Percentiles rank a stretch among this genome's conserved stretches.
phyloP scores from a whole-genome alignment of 2,888 invertebrate genomes.

The Vanessa cardui region DNA sequence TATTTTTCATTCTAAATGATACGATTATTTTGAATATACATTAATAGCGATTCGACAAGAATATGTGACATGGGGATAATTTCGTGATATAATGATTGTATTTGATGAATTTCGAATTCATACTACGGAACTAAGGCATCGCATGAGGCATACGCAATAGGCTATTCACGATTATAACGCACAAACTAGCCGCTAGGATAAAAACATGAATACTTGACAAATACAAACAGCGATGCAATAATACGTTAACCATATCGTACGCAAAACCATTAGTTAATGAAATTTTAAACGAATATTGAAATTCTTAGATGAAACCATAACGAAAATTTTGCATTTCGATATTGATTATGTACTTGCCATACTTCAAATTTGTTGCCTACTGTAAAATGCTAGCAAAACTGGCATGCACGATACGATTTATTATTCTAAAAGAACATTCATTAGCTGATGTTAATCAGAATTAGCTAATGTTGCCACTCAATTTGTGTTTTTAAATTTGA shows the following conservation, averaged over 20 bases:
- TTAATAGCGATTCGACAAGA: neutral
- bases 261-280: conserved; percentile 11
- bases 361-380: neutral
- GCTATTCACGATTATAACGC: conserved; percentile 11
- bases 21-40: neutral
- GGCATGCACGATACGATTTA: conserved; percentile 8
- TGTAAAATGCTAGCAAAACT: conserved; percentile 14
- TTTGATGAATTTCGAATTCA: conserved; percentile 17
- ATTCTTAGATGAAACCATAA: neutral
- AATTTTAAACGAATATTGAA: neutral
- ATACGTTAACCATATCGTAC: conserved; percentile 5
- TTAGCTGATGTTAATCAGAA: neutral
- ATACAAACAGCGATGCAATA: conserved; percentile 6
- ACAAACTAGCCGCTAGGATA: conserved; percentile 3
- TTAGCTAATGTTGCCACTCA: neutral
- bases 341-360: neutral
- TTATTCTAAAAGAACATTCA: conserved; percentile 2
- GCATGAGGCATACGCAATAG: conserved; percentile 21
- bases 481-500: neutral
- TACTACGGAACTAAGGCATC: conserved; percentile 20
- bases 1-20: neutral
- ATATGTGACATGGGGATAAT: conserved; percentile 6
- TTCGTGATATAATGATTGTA: conserved; percentile 19
- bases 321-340: conserved; percentile 5
- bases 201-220: conserved; percentile 1